Conservation (phyloP, 2,113 vertebrate genomes). For the Nothoprocta pentlandii region DNA sequence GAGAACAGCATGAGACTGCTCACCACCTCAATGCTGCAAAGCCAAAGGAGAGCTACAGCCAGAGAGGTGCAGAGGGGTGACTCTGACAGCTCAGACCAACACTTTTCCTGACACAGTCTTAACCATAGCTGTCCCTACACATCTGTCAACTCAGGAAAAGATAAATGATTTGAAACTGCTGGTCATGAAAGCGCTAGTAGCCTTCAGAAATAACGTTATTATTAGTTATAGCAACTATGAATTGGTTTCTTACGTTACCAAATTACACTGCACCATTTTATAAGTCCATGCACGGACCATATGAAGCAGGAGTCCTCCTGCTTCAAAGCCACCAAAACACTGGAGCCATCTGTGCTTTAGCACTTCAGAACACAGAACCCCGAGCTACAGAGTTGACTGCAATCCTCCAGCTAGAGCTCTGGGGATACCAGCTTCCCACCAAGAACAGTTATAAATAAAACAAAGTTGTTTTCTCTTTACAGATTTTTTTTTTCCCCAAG, state of each 20-base stretch:
- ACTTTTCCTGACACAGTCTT: background rate
- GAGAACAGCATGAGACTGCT: background rate
- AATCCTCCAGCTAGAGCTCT: background rate
- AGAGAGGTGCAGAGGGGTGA: background rate
- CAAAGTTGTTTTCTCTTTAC: background rate
- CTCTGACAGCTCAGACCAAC: background rate
- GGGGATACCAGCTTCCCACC: background rate
- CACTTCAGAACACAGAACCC: background rate
- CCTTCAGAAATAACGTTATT: background rate
- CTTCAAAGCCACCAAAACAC: background rate
- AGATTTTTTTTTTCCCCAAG: background rate
- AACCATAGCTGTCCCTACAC: background rate
- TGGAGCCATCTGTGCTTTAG: background rate
- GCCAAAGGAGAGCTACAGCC: background rate
- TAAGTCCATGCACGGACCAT: background rate
- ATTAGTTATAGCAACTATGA: background rate
- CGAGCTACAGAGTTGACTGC: background rate
- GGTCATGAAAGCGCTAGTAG: background rate
- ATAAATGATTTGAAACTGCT: background rate
- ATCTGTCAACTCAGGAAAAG: background rate
- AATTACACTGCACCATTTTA: background rate
- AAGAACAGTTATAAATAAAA: background rate
- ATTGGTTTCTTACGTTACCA: background rate
- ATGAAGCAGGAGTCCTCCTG: background rate
- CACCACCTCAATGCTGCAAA: background rate